These are phyloP conservation scores for Trissoscelio sp. DNA, from an alignment of 2,888 invertebrate species.

Conservation along the genomic window DNA sequence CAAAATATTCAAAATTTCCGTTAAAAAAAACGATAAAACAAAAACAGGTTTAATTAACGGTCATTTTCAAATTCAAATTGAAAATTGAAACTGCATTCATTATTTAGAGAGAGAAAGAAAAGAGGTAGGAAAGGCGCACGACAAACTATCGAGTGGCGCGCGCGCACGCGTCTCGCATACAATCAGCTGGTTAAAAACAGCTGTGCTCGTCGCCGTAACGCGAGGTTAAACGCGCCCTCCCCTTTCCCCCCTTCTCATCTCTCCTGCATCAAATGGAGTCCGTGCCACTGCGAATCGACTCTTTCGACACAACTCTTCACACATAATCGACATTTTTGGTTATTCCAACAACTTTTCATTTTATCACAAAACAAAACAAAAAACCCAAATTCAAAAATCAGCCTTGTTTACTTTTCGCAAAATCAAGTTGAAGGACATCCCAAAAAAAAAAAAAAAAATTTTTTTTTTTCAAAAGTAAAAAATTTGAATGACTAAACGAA, in stretches of 20 bases:
- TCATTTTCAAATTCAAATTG: too few relatives aligned
- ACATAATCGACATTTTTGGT: background rate
- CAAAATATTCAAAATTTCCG: too few relatives aligned
- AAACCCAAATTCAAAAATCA: conserved; percentile 6
- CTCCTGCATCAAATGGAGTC: conserved; percentile 6
- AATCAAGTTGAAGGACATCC: conserved; percentile 29
- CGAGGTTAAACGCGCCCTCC: conserved; percentile 73
- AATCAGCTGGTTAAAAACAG: conserved; percentile 82
- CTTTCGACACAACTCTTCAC: background rate
- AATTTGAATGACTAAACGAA: too few relatives aligned
- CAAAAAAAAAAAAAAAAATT: background rate
- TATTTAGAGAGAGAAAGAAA: too few relatives aligned
- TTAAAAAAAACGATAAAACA: too few relatives aligned
- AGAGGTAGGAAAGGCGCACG: too few relatives aligned
- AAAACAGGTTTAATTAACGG: too few relatives aligned
- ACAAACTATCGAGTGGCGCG: conserved; percentile 42
- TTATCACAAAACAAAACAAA: background rate
- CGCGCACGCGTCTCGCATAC: conserved; percentile 71
- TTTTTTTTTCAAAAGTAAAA: background rate
- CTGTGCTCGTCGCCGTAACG: conserved; percentile 77
- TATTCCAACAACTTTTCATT: too few relatives aligned
- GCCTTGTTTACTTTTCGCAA: conserved; percentile 40
- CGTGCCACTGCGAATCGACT: background rate
- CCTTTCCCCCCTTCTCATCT: conserved; percentile 20
- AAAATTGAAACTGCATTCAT: too few relatives aligned